These are phyloP conservation scores for Otolemur garnettii DNA, from an alignment of 2,113 vertebrate species.

Conservation along the genomic window DNA sequence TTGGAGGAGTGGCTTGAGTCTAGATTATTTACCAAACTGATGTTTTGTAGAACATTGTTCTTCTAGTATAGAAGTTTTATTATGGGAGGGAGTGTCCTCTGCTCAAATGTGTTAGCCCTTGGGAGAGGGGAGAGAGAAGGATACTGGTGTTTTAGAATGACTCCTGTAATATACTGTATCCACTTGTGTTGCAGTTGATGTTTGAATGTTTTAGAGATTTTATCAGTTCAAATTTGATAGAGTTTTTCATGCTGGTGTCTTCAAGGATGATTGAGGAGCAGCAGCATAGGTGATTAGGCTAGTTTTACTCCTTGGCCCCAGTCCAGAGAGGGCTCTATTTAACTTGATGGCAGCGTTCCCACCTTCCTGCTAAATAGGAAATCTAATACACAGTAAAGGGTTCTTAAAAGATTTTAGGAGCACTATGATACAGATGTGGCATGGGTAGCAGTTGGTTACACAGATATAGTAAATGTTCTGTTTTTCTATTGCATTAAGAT, in stretches of 20 bases:
- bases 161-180: neutral
- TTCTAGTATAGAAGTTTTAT: neutral
- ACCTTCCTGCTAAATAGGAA: neutral
- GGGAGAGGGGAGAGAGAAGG: neutral
- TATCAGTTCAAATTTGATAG: slow-evolving; percentile 18
- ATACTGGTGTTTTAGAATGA: neutral
- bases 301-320: neutral
- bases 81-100: neutral
- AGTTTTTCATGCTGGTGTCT: neutral
- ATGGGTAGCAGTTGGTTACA: neutral
- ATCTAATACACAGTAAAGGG: neutral
- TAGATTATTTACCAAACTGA: neutral
- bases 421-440: neutral
- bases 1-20: neutral
- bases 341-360: slow-evolving; percentile 12
- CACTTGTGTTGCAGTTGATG: neutral
- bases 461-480: neutral
- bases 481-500: neutral
- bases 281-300: neutral
- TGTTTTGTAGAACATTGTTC: neutral
- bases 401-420: neutral
- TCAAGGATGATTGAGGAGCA: neutral
- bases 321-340: neutral
- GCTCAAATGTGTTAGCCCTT: neutral
- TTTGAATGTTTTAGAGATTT: neutral